Conservation (phyloP, 2,888 invertebrate genomes). For the Hemicrepidius hirtus region DNA sequence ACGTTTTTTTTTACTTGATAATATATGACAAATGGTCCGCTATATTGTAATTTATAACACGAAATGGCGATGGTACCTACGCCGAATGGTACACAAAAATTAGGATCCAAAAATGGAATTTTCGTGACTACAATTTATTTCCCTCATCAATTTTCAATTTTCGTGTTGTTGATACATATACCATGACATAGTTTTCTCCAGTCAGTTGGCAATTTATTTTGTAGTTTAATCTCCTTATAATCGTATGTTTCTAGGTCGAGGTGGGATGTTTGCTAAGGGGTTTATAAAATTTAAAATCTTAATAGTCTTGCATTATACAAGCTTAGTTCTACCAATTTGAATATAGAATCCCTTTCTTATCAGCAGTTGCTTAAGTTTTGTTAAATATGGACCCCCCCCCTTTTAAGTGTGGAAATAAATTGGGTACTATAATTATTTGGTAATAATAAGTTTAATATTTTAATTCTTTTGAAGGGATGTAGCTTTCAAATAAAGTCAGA, state of each 20-base stretch:
- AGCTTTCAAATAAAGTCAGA: too few relatives aligned
- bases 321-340: too few relatives aligned
- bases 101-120: constrained; percentile 4
- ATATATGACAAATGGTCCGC: background rate
- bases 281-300: too few relatives aligned
- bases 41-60: background rate
- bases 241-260: background rate
- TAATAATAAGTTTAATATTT: too few relatives aligned
- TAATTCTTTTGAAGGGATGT: too few relatives aligned
- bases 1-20: background rate
- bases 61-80: background rate
- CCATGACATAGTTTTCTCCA: background rate
- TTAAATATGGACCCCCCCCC: too few relatives aligned
- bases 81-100: constrained; percentile 1
- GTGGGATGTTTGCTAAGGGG: background rate
- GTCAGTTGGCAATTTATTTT: background rate
- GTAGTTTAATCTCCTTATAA: background rate
- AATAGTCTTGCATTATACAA: too few relatives aligned
- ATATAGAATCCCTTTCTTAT: too few relatives aligned
- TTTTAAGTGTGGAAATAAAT: too few relatives aligned
- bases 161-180: background rate
- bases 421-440: too few relatives aligned
- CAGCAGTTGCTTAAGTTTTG: too few relatives aligned
- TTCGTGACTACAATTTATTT: background rate
- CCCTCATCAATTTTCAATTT: background rate